phyloP scores from a whole-genome alignment of 2,888 invertebrate species.

The Strigamia maritima region DNA sequence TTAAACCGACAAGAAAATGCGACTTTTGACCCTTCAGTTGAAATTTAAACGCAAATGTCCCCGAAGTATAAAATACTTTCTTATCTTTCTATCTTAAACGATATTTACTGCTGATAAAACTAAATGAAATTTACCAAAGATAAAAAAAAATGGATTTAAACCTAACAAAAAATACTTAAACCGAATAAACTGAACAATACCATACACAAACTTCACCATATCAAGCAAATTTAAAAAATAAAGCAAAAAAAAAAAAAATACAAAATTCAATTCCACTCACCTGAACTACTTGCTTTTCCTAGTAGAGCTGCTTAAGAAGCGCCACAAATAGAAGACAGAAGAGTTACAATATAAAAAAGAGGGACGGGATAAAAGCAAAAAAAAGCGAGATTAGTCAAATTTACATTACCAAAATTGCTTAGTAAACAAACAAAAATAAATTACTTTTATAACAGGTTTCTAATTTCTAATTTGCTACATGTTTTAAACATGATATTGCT shows the following conservation, averaged over 20 bases:
- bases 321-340: background rate
- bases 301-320: constrained; percentile 33
- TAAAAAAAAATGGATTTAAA: too few species aligned
- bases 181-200: background rate
- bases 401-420: background rate
- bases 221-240: background rate
- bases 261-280: background rate
- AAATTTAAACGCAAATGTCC: too few species aligned
- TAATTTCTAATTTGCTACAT: background rate
- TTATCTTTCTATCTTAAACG: too few species aligned
- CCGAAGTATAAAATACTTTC: too few species aligned
- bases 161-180: background rate
- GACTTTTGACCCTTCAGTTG: too few species aligned
- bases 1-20: too few species aligned
- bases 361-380: background rate
- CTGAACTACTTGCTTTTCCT: constrained; percentile 36
- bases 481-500: background rate
- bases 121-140: too few species aligned
- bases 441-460: background rate
- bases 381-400: constrained; percentile 12
- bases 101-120: too few species aligned
- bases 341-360: background rate
- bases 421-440: background rate
- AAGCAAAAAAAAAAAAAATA: too few species aligned
- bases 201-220: too few species aligned